Evolutionary conservation across 2,888 invertebrate genomes (phyloP).

Genomic region (Sarcophaga rosellei): DNA sequence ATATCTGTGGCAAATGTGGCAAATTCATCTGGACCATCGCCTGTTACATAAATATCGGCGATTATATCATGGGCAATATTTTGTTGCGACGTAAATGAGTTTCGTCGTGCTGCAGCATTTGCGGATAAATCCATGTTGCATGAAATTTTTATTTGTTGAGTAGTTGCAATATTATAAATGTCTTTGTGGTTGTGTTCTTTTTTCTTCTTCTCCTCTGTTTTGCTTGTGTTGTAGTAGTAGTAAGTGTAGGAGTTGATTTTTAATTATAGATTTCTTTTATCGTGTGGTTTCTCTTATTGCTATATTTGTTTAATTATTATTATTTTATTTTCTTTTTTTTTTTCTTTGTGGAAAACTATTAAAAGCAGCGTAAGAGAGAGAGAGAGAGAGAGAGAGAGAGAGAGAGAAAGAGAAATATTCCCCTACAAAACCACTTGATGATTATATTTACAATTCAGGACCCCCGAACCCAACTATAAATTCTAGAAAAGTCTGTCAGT

Average conservation of each 20-base stretch:
- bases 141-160: not conserved
- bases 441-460: too few species aligned
- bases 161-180: not conserved
- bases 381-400: too few species aligned
- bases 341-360: too few species aligned
- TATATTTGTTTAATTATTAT: not conserved
- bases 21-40: slow-evolving; percentile 65
- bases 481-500: too few species aligned
- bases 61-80: slow-evolving; percentile 68
- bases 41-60: slow-evolving; percentile 67
- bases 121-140: slow-evolving; percentile 59
- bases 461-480: too few species aligned
- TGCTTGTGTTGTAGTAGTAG: not conserved
- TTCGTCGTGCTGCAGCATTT: slow-evolving; percentile 53
- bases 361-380: too few species aligned
- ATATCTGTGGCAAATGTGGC: slow-evolving; percentile 57
- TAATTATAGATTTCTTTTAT: slow-evolving; percentile 39
- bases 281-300: not conserved
- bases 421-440: too few species aligned
- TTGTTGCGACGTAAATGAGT: slow-evolving; percentile 67
- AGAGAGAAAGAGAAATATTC: too few species aligned
- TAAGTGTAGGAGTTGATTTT: slow-evolving; percentile 5
- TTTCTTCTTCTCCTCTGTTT: not conserved
- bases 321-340: too few species aligned
- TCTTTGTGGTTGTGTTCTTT: not conserved